These are phyloP conservation scores for Trypoxylus dichotomus DNA, from an alignment of 1,140 invertebrate genomes.

Conservation along the genomic window DNA sequence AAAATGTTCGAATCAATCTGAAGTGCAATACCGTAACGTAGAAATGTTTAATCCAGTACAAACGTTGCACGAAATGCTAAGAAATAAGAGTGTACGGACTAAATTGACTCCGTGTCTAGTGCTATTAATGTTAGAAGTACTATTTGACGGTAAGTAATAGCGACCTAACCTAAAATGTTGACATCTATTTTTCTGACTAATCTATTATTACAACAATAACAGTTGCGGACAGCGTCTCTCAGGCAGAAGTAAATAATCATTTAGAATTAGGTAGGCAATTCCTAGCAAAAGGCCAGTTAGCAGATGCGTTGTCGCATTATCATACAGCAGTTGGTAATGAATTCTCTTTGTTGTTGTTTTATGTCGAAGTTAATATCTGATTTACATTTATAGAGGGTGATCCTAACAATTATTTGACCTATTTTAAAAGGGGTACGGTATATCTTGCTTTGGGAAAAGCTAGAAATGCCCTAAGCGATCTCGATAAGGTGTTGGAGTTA, in stretches of 20 bases:
- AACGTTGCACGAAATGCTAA: constrained; percentile 32
- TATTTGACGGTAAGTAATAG: constrained; percentile 44
- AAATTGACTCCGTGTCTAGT: constrained; percentile 45
- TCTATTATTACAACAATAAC: constrained; percentile 43
- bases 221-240: constrained; percentile 66
- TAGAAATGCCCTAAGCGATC: constrained; percentile 91
- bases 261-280: constrained; percentile 91
- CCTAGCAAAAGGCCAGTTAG: constrained; percentile 86
- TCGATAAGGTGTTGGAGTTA: constrained; percentile 87
- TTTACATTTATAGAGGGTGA: constrained; percentile 81
- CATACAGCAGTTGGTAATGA: constrained; percentile 94
- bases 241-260: constrained; percentile 86
- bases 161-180: constrained; percentile 35
- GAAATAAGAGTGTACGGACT: constrained; percentile 36
- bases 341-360: not conserved
- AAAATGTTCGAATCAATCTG: constrained; percentile 31
- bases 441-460: constrained; percentile 96
- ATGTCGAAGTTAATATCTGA: not conserved
- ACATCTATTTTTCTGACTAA: constrained; percentile 17
- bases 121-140: constrained; percentile 45
- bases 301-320: constrained; percentile 96
- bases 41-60: constrained; percentile 37
- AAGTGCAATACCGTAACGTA: constrained; percentile 1
- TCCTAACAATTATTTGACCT: constrained; percentile 93
- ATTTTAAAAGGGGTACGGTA: constrained; percentile 93